Percentiles rank a stretch among this genome's conserved stretches.
These are phyloP conservation scores for Cladorhizidae sp. DNA, from an alignment of 37 sponge, comb jelly and placozoan species.

Conservation along the genomic window DNA sequence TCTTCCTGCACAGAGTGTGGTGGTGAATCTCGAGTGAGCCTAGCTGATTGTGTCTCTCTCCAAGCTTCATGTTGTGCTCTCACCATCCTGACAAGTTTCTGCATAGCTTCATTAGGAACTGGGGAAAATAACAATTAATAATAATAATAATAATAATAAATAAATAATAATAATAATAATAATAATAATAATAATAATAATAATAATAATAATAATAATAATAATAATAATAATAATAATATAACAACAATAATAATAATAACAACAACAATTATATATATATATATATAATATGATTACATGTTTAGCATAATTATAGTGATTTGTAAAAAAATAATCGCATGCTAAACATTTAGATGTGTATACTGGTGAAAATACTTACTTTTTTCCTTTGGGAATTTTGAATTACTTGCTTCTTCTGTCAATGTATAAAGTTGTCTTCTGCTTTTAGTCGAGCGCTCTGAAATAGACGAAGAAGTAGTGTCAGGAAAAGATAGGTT, in stretches of 20 bases:
- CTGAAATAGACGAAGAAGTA: background rate
- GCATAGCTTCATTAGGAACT: slow-evolving; percentile 8
- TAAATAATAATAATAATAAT: too few species aligned
- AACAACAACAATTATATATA: background rate
- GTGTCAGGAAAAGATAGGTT: slow-evolving; percentile 11
- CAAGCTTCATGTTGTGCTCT: slow-evolving; percentile 58
- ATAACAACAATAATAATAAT: too few species aligned
- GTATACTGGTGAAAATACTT: background rate
- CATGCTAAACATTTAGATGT: background rate
- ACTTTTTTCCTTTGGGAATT: background rate
- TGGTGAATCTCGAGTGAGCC: background rate
- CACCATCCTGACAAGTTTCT: slow-evolving; percentile 43
- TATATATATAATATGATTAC: background rate
- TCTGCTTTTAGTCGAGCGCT: background rate
- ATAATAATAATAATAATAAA: too few species aligned
- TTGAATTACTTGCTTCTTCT: background rate
- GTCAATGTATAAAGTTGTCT: background rate
- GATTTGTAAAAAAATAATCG: too few species aligned
- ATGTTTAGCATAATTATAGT: too few species aligned
- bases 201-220: too few species aligned
- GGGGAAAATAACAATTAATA: background rate
- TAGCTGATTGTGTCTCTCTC: slow-evolving; percentile 30
- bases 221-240: too few species aligned
- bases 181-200: too few species aligned
- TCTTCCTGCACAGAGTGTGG: background rate